Conservation (phyloP, 2,888 invertebrate genomes). For the Aporophyla lueneburgensis region DNA sequence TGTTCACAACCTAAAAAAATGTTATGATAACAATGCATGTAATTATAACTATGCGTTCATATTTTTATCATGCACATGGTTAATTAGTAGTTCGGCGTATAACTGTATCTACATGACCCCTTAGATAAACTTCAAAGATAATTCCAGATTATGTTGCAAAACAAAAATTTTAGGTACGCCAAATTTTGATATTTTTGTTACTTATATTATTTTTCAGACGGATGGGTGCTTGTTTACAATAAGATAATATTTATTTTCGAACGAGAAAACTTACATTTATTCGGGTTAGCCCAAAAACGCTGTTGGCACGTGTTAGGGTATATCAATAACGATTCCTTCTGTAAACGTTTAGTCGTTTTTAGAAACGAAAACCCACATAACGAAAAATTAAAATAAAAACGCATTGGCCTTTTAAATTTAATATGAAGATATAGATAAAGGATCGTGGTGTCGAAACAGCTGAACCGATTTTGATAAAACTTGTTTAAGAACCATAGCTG, state of each 20-base stretch:
- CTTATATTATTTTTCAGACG: neutral
- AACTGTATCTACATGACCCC: slow-evolving; percentile 4
- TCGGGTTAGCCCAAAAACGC: neutral
- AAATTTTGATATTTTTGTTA: neutral
- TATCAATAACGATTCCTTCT: neutral
- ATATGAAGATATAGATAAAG: no score
- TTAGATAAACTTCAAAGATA: slow-evolving; percentile 63
- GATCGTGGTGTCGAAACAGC: no score
- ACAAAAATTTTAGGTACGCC: neutral
- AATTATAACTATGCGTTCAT: neutral
- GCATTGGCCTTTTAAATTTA: no score
- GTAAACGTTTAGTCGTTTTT: neutral
- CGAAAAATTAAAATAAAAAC: no score
- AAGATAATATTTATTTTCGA: neutral
- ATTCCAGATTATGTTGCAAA: slow-evolving; percentile 1
- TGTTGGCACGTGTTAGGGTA: neutral
- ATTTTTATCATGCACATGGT: neutral
- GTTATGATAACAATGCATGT: neutral
- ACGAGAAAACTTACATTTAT: neutral
- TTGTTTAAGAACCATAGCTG: no score
- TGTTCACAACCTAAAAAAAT: slow-evolving; percentile 20
- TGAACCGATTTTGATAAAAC: no score
- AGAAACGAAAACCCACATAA: neutral
- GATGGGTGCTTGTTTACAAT: neutral
- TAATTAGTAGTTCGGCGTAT: no score